Conservation (phyloP, 2,888 invertebrate species). For the Anagyrus pseudococci region DNA sequence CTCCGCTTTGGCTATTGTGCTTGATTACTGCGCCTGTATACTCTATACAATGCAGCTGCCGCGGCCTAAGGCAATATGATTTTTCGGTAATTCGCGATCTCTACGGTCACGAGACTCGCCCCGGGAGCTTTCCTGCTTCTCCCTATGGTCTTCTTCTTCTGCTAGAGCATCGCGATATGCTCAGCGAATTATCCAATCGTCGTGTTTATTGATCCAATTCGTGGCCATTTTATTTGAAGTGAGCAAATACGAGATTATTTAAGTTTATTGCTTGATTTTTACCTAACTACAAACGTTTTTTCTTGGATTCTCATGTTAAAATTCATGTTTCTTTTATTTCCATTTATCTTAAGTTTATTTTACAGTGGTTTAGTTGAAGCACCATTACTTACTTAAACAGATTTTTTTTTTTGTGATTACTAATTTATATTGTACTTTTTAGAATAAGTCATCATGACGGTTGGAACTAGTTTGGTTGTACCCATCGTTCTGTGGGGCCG, state of each 20-base stretch:
- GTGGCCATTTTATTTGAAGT: constrained; percentile 34
- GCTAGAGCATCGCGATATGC: constrained; percentile 17
- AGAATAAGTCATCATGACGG: constrained; percentile 65
- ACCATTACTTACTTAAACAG: not conserved
- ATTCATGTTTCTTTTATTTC: not conserved
- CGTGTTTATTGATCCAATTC: constrained; percentile 34
- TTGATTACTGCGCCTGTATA: not conserved
- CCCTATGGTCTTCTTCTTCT: too few species aligned
- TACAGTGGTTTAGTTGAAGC: not conserved
- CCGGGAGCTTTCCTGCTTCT: not conserved
- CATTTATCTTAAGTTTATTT: not conserved
- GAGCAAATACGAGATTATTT: constrained; percentile 15
- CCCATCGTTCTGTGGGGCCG: constrained; percentile 98
- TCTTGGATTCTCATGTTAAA: not conserved
- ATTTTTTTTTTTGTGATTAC: constrained; percentile 1
- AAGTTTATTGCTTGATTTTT: not conserved
- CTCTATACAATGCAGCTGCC: too few species aligned
- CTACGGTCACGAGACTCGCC: constrained; percentile 19
- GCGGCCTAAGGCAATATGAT: constrained; percentile 42
- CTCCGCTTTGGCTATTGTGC: too few species aligned
- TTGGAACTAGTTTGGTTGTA: constrained; percentile 90
- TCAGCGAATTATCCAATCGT: constrained; percentile 22
- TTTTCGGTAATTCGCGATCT: constrained; percentile 34
- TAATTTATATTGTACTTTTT: constrained; percentile 12
- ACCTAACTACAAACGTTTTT: not conserved